Percentiles rank a stretch among this genome's conserved stretches.
Conservation (phyloP, 2,888 invertebrate species). For the Harmothoe impar region DNA sequence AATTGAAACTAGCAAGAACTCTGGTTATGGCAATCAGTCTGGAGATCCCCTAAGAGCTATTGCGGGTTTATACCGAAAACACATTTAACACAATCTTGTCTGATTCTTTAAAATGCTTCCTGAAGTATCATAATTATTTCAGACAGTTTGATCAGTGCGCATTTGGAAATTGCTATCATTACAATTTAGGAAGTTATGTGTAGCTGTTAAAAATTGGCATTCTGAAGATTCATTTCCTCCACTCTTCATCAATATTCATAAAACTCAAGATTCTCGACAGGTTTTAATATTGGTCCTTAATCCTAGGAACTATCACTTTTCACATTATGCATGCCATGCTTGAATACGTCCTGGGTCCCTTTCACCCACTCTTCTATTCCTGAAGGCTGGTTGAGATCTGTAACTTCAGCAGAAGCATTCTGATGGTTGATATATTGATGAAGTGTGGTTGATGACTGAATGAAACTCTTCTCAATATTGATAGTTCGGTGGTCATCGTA, state of each 20-base stretch:
- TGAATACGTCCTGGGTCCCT: background rate
- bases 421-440: conserved; percentile 2
- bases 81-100: no score
- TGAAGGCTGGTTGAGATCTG: background rate
- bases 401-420: background rate
- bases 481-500: background rate
- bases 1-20: no score
- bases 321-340: background rate
- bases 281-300: background rate
- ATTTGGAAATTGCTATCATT: no score
- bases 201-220: no score
- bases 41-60: no score
- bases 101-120: no score
- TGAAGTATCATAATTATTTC: no score
- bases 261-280: background rate
- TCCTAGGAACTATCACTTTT: background rate
- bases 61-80: no score
- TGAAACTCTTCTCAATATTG: background rate
- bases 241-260: background rate
- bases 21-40: no score
- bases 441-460: background rate
- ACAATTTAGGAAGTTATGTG: no score
- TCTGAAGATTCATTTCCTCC: no score
- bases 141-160: no score
- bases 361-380: background rate